phyloP scores from a whole-genome alignment of 2,888 invertebrate genomes.

The Phania funesta region DNA sequence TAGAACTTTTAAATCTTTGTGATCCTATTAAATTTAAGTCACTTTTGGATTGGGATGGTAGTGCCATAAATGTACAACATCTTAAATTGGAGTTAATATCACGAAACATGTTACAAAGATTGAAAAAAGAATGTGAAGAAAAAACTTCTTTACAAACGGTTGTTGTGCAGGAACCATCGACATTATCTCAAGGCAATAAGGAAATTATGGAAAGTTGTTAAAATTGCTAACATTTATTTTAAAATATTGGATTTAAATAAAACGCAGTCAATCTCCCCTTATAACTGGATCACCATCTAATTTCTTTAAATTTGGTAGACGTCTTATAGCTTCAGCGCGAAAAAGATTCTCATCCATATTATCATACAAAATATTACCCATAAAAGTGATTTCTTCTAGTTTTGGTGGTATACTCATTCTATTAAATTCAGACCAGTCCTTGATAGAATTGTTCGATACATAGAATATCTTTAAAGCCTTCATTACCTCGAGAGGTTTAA shows the following conservation, averaged over 20 bases:
- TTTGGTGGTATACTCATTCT: conserved; percentile 87
- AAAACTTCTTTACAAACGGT: background rate
- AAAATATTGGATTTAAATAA: background rate
- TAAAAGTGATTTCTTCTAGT: conserved; percentile 89
- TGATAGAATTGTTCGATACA: conserved; percentile 91
- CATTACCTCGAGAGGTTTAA: conserved; percentile 91
- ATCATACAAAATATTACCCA: conserved; percentile 90
- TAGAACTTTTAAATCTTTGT: conserved; percentile 77
- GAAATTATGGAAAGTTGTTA: conserved; percentile 70
- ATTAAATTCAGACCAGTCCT: conserved; percentile 94
- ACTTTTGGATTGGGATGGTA: conserved; percentile 79
- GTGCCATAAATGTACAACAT: conserved; percentile 79
- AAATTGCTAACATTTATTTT: background rate
- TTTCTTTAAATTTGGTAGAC: conserved; percentile 88
- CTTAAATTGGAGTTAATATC: conserved; percentile 78
- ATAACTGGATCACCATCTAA: conserved; percentile 87
- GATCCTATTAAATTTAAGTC: conserved; percentile 75
- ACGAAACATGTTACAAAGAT: conserved; percentile 73
- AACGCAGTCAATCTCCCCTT: conserved; percentile 58
- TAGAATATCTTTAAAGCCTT: conserved; percentile 91
- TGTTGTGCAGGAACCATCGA: background rate
- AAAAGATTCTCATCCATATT: conserved; percentile 86
- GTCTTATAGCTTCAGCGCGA: conserved; percentile 86
- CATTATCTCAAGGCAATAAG: background rate
- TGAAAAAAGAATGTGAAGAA: conserved; percentile 69